Conservation (phyloP, 1,140 invertebrate genomes). For the Calycopis cecrops region DNA sequence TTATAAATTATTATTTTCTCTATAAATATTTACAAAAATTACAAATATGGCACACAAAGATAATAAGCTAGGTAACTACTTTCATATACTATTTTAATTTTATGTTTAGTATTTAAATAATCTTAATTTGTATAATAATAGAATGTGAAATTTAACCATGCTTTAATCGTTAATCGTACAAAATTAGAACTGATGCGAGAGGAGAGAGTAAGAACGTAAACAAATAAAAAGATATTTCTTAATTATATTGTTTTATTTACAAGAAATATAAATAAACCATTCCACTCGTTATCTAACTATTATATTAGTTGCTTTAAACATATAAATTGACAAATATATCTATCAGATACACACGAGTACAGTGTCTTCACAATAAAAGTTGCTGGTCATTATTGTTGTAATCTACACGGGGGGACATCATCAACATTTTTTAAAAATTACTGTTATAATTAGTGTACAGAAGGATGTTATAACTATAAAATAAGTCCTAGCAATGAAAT, state of each 20-base stretch:
- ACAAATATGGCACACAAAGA: too few species aligned
- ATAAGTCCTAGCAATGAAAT: too few species aligned
- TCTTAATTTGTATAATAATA: conserved; percentile 3
- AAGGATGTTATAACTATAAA: too few species aligned
- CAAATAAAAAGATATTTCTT: conserved; percentile 5
- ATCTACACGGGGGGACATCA: too few species aligned
- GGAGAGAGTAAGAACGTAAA: background rate
- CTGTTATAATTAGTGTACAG: too few species aligned
- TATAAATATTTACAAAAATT: background rate
- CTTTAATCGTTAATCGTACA: conserved; percentile 38
- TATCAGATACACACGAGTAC: too few species aligned
- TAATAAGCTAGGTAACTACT: background rate
- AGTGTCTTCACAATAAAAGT: too few species aligned
- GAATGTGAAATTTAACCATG: conserved; percentile 20
- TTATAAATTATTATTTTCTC: background rate
- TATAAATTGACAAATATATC: too few species aligned
- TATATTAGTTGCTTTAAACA: too few species aligned
- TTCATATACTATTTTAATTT: conserved; percentile 16
- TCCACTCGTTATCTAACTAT: too few species aligned
- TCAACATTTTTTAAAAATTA: too few species aligned
- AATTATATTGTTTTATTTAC: background rate
- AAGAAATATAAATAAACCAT: background rate
- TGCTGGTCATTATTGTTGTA: too few species aligned
- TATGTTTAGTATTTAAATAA: conserved; percentile 11
- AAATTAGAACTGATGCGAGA: conserved; percentile 15